phyloP scores from a whole-genome alignment of 2,113 vertebrate species.

The Acanthochromis polyacanthus region DNA sequence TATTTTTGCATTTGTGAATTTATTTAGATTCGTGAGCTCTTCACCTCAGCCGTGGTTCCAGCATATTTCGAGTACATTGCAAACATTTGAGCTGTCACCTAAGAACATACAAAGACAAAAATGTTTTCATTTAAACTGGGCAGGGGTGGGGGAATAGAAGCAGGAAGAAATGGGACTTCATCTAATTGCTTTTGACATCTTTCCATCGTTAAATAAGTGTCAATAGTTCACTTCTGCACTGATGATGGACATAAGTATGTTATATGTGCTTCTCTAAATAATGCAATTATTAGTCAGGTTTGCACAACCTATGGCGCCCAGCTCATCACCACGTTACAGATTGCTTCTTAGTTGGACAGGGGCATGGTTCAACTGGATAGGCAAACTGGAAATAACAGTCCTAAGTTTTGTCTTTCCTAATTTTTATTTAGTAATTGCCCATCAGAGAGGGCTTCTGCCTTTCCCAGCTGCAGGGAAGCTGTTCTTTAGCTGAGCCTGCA shows the following conservation, averaged over 20 bases:
- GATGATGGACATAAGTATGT: conserved; percentile 5
- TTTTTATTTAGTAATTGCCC: not conserved
- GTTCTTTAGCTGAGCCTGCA: not conserved
- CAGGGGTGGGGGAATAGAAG: conserved; percentile 18
- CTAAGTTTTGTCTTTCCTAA: not conserved
- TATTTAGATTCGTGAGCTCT: not conserved
- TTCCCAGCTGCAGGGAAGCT: not conserved
- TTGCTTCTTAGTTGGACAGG: not conserved
- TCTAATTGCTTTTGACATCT: conserved; percentile 24
- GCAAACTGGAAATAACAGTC: conserved; percentile 13
- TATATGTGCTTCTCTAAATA: conserved; percentile 15
- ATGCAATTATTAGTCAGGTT: not conserved
- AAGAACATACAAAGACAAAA: conserved; percentile 53
- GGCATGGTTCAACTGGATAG: not conserved
- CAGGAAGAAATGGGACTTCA: conserved; percentile 51
- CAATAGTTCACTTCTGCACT: not conserved
- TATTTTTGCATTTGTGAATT: not conserved
- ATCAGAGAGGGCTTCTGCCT: not conserved
- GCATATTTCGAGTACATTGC: not conserved
- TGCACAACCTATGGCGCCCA: conserved; percentile 8
- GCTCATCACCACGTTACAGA: not conserved
- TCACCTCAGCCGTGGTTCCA: conserved; percentile 14
- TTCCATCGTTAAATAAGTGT: conserved; percentile 2
- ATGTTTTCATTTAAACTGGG: conserved; percentile 27
- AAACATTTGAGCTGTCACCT: conserved; percentile 36